Evolutionary conservation across 2,797 vertebrate genomes (phyloP), one percentile per base, ranked within the genome.

Genomic region (Heteromormyrus szaboi): DNA sequence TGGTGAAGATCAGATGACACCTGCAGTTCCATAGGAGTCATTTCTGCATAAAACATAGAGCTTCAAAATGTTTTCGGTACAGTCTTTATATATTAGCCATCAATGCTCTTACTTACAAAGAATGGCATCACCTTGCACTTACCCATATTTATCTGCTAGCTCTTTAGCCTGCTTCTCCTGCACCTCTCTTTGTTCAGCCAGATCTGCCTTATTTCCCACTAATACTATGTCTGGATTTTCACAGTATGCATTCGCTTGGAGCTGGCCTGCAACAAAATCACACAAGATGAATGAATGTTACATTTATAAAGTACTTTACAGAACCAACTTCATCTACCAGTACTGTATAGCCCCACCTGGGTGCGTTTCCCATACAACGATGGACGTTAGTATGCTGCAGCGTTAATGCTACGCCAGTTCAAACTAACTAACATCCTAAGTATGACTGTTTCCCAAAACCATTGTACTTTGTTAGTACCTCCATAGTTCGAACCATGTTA

Each of bases 201-300:
- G 95, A 92, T 99, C 98, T 0, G 97, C 97, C 92, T 99, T 99
- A 94, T 99, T 99, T 81, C 98, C 98, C 4, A 99, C 96, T 93
- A 99, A 93, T 91, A 99, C 97, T 5, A 99, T 98, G 86, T 99
- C 98, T 53, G 98, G 98, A 92, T 96, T 98, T 96, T 99, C 98
- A 92, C 98, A 99, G 92, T 99, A 99, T 0, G 98, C 98, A 9
- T 99, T 98, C 84, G 98, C 97, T 96, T 99, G 98, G n/a, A 99
- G 95, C 92, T 99, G 98, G 91, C 98, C 98, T 99, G 93, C 90
- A 90, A 90, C 90, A 91, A 91, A 89, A 92, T 53, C 48, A 83
- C 33, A 56, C 41, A 25, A 48, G n/a, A 59, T 44, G 22, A 62
- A 72, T 72, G 12, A 37, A 72, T 14, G 29, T 72, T 37, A 72